Conservation (phyloP, 2,113 vertebrate genomes). For the Oncorhynchus tshawytscha region DNA sequence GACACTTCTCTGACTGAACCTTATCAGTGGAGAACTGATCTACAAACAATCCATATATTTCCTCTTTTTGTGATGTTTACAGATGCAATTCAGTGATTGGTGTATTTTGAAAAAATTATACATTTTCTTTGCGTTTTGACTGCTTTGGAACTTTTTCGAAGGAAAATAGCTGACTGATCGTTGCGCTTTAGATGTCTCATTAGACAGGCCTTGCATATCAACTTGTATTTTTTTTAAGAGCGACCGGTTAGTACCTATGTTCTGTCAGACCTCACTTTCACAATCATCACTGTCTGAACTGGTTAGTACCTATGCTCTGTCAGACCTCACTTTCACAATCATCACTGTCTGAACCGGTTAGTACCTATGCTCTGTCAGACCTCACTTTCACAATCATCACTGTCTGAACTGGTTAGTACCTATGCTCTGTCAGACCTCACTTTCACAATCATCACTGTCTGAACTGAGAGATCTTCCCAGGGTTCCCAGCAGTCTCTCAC, state of each 20-base stretch:
- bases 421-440: neutral
- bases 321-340: neutral
- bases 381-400: neutral
- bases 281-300: neutral
- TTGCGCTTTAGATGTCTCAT: constrained; percentile 24
- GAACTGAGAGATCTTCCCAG: neutral
- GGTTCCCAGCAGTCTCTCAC: too few relatives aligned
- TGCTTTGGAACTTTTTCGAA: constrained; percentile 11
- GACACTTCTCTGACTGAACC: neutral
- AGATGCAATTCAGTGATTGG: constrained; percentile 32
- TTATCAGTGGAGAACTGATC: neutral
- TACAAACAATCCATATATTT: constrained; percentile 3
- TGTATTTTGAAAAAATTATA: constrained; percentile 33
- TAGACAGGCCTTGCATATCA: neutral
- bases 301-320: neutral
- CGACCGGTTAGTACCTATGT: neutral
- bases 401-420: neutral
- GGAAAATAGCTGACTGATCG: constrained; percentile 7
- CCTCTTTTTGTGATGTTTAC: constrained; percentile 45
- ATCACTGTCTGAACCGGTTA: neutral
- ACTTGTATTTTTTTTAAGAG: neutral
- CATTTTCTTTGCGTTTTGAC: constrained; percentile 30
- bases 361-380: neutral
- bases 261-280: neutral
- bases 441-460: neutral